Percentiles rank a stretch among this genome's conserved stretches.
Conservation (phyloP, 2,113 vertebrate species). For the Lucifuga dentata region DNA sequence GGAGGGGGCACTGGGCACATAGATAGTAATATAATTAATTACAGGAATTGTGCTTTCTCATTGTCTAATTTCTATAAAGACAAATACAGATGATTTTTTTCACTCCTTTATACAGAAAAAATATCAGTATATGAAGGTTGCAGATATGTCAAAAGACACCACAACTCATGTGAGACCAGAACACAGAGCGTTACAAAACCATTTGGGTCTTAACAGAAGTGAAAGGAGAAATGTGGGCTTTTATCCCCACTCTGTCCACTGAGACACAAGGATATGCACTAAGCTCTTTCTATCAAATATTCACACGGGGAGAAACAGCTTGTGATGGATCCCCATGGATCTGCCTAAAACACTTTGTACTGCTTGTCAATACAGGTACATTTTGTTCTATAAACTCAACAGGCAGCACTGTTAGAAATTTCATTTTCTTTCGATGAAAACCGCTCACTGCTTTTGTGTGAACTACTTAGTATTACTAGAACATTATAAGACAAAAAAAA, state of each 20-base stretch:
- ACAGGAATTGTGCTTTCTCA: slow-evolving; percentile 50
- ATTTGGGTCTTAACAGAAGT: slow-evolving; percentile 53
- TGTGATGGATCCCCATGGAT: slow-evolving; percentile 47
- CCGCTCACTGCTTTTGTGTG: slow-evolving; percentile 3
- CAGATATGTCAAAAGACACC: slow-evolving; percentile 7
- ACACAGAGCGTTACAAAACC: slow-evolving; percentile 50
- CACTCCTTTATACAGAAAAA: slow-evolving; percentile 1
- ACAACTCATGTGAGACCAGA: slow-evolving; percentile 45
- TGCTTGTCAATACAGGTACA: slow-evolving; percentile 48
- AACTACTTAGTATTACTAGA: slow-evolving; percentile 5
- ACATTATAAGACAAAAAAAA: too few relatives aligned
- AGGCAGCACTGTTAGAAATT: slow-evolving; percentile 14
- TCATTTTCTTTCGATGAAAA: slow-evolving; percentile 28
- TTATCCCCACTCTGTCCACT: slow-evolving; percentile 58
- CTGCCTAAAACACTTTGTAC: slow-evolving; percentile 45
- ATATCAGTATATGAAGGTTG: slow-evolving; percentile 42
- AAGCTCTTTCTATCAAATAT: slow-evolving; percentile 76
- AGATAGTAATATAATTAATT: slow-evolving; percentile 67
- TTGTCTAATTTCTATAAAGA: slow-evolving; percentile 26
- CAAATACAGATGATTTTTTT: slow-evolving; percentile 17
- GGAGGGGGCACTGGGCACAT: slow-evolving; percentile 22
- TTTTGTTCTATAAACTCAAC: slow-evolving; percentile 48
- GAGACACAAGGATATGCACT: slow-evolving; percentile 49
- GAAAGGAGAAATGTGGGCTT: slow-evolving; percentile 62
- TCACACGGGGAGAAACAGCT: slow-evolving; percentile 59